These are phyloP conservation scores for Drosophila bifasciata DNA, from an alignment of 1,140 invertebrate species.

Conservation along the genomic window DNA sequence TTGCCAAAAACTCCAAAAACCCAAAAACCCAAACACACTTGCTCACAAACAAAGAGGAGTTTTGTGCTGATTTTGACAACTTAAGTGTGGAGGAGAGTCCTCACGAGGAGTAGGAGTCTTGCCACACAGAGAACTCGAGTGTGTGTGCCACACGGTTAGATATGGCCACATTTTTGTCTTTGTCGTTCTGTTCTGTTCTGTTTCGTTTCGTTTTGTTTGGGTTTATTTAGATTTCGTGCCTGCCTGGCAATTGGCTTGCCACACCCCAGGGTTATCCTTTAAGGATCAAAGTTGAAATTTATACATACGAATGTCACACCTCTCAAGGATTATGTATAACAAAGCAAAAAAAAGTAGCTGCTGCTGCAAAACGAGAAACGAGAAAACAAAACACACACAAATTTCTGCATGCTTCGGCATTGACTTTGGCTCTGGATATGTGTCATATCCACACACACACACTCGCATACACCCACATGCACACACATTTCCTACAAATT, in stretches of 20 bases:
- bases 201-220: constrained; percentile 49
- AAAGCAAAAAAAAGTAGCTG: constrained; percentile 29
- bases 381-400: constrained; percentile 50
- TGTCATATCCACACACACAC: constrained; percentile 37
- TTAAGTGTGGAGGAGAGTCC: constrained; percentile 55
- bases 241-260: constrained; percentile 62
- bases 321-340: constrained; percentile 71
- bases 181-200: constrained; percentile 19
- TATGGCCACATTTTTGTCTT: constrained; percentile 46
- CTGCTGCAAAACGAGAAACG: constrained; percentile 13
- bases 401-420: constrained; percentile 59
- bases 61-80: constrained; percentile 77
- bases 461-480: constrained; percentile 14
- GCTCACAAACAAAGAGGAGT: constrained; percentile 13
- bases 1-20: constrained; percentile 4
- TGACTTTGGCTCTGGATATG: constrained; percentile 51
- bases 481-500: constrained; percentile 46
- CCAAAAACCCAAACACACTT: constrained; percentile 1
- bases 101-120: constrained; percentile 49
- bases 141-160: constrained; percentile 18
- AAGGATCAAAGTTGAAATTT: constrained; percentile 82
- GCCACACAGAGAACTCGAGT: constrained; percentile 27
- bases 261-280: constrained; percentile 71
- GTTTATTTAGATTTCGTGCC: too few species aligned
- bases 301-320: constrained; percentile 76